Conservation (phyloP, 2,113 vertebrate genomes). For the Phaethon lepturus region DNA sequence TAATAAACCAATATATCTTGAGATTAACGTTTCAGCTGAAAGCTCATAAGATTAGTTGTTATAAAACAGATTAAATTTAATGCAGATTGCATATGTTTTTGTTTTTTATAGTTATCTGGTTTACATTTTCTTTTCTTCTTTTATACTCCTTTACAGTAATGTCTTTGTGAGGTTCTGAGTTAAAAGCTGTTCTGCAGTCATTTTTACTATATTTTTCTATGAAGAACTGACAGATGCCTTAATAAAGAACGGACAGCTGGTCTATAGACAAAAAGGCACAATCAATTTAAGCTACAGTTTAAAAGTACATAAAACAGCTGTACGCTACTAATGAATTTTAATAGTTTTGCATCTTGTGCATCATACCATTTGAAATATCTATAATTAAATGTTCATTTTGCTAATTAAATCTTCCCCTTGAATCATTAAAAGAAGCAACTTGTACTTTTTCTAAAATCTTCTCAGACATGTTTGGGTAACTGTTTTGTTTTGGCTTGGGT, state of each 20-base stretch:
- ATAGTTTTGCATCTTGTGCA: slow-evolving; percentile 34
- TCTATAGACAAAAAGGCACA: slow-evolving; percentile 46
- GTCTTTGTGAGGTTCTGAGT: background rate
- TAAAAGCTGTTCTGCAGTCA: slow-evolving; percentile 12
- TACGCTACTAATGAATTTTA: slow-evolving; percentile 54
- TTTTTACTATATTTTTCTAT: slow-evolving; percentile 31
- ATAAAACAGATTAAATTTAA: background rate
- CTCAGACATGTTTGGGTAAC: background rate
- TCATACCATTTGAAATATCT: slow-evolving; percentile 26
- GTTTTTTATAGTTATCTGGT: background rate
- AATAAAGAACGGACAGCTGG: slow-evolving; percentile 69
- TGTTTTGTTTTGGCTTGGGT: background rate
- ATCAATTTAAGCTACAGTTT: slow-evolving; percentile 63
- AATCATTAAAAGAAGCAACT: slow-evolving; percentile 17
- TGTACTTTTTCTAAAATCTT: slow-evolving; percentile 20
- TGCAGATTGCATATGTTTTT: background rate
- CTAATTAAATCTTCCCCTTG: slow-evolving; percentile 55
- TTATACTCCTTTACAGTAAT: background rate
- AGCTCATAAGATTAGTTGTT: background rate
- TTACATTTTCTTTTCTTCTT: background rate
- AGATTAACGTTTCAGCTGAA: background rate
- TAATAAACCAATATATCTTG: background rate
- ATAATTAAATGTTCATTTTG: slow-evolving; percentile 60
- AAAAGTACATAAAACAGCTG: slow-evolving; percentile 68
- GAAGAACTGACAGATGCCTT: slow-evolving; percentile 64